Evolutionary conservation across 2,797 vertebrate species (phyloP).

Genomic region (Tolypeutes matacus): DNA sequence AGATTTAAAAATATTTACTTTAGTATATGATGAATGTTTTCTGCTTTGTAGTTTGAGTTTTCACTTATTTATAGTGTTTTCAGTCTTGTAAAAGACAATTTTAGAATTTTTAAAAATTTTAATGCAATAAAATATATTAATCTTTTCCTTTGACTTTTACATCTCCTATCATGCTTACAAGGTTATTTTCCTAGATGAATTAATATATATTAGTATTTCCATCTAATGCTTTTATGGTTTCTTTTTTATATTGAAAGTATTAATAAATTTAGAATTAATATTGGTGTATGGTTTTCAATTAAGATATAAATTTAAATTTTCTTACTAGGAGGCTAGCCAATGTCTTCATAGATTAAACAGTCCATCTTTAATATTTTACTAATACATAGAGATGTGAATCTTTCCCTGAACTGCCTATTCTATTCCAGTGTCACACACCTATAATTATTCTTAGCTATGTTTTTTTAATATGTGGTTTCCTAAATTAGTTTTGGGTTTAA

Average conservation of each 20-base stretch:
- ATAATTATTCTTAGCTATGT: neutral
- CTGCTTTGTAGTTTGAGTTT: neutral
- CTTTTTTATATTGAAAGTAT: neutral
- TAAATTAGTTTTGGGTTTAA: conserved; percentile 32
- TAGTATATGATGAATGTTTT: neutral
- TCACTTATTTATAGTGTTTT: neutral
- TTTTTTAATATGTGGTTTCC: neutral
- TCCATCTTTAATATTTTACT: neutral
- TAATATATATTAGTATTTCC: neutral
- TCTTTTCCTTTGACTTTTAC: neutral
- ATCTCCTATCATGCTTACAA: neutral
- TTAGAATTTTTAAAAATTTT: neutral
- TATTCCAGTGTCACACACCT: neutral
- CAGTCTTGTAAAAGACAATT: neutral
- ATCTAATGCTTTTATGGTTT: neutral
- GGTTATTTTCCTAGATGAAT: neutral
- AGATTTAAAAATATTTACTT: neutral
- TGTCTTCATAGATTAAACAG: neutral
- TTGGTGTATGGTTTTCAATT: neutral
- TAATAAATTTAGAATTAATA: neutral
- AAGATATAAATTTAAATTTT: neutral
- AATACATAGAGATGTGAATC: neutral
- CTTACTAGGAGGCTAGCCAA: neutral
- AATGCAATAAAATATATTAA: neutral
- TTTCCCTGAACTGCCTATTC: neutral